Evolutionary conservation across 2,888 invertebrate genomes (phyloP), one percentile per base, ranked within the genome.

Genomic region (Hirtodrosophila trivittata): DNA sequence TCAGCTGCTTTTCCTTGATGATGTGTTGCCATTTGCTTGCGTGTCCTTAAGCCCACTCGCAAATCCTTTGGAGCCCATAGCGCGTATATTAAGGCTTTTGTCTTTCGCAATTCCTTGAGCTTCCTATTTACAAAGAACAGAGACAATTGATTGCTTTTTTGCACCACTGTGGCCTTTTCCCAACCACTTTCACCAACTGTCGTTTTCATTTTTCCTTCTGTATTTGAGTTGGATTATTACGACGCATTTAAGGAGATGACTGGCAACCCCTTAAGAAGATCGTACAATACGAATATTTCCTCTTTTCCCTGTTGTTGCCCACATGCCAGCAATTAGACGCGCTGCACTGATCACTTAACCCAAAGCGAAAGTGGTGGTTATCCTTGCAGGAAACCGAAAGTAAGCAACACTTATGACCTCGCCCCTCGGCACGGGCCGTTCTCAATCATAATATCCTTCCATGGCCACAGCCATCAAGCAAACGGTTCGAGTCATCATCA

Each of bases 261-360:
- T 52, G 73, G 52, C 78, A 75, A 82, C 83, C 80, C 82, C 80
- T 67, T 85, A 52, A 63, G 72, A 50, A 62, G 52, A 35, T n/a
- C n/a, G n/a, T n/a, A n/a, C n/a, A n/a, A n/a, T n/a, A n/a, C n/a
- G n/a, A n/a, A n/a, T n/a, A n/a, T n/a, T n/a, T n/a, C n/a, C n/a
- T 14, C 41, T 26, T 41, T 46, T 47, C 54, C 26, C 30, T 30
- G 37, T 21, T 28, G 32, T 30, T 64, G 65, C 56, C 62, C 74
- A 73, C 75, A 75, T 78, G 69, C 55, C 73, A 58, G 57, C 84
- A 77, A 83, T 82, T 77, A 81, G 77, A 59, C 51, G 59, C 75
- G 78, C 66, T 66, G 66, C 59, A 65, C 64, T 42, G 51, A 69
- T 66, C 68, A 64, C 54, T 25, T 67, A 74, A 68, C 54, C 60